Base-by-base conservation (phyloP, 2,888 invertebrate genomes). In the Sphecodes monilicornis region DNA sequence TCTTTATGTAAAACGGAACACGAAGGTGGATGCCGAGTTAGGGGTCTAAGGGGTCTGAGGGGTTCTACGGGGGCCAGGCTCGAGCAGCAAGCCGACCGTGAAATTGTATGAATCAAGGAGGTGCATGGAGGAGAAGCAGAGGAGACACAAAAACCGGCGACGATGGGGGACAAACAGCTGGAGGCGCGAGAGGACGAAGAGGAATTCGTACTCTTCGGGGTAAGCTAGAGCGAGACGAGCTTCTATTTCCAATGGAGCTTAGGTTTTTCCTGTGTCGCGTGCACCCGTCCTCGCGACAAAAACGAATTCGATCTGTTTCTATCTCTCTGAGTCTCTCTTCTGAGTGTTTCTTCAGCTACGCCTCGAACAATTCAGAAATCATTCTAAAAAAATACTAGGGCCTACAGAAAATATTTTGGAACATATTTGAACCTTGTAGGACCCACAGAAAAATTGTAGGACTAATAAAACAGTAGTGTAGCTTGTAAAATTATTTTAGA, bases 81-180 rank as follows among this genome's bases (percentile, higher is more conserved):
- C 91, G 91, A 92, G 94, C 90, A 90, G 91, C 93, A 94, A 94
- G 93, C 94, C 93, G 90, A 94, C 92, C 94, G 93, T 95, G 94
- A 95, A 95, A 95, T 94, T 95, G 94, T 94, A 93, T 93, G 93
- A 94, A 94, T 94, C 94, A 92, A 93, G 93, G 89, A 92, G 89
- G 86, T 82, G 90, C 85, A 84, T 76, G 86, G 78, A 90, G 89
- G 85, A 85, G 88, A 32, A 32, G 32, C 22, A 89, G 85, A 87
- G 87, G 89, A 89, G 88, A 89, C 91, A 89, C 88, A 90, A 90
- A 87, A 91, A 90, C 85, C 89, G 82, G 82, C 86, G 83, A 85
- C 86, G 60, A 84, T 84, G 88, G 82, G 80, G 86, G 74, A 80
- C 72, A 86, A 84, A 79, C 84, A 87, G 66, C 85, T 79, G 85